phyloP scores from a whole-genome alignment of 2,113 vertebrate species.

The Jacana jacana region DNA sequence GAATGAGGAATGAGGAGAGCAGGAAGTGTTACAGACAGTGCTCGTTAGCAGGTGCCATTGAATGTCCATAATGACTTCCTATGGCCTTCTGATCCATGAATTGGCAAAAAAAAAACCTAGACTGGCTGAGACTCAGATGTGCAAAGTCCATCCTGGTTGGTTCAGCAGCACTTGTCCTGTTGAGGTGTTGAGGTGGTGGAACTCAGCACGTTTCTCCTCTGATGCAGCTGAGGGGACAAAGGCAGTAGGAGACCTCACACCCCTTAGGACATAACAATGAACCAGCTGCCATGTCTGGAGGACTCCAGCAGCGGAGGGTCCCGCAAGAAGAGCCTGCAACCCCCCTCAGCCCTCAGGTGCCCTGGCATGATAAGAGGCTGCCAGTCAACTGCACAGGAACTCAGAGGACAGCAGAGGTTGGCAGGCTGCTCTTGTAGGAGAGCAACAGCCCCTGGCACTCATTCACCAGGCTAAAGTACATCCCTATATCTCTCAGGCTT shows the following conservation, averaged over 20 bases:
- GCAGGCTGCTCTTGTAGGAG: neutral
- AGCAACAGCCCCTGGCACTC: neutral
- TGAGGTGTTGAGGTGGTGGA: neutral
- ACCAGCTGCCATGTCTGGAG: neutral
- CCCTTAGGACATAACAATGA: accelerated
- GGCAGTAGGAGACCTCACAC: neutral
- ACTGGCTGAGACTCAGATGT: neutral
- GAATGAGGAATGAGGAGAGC: neutral
- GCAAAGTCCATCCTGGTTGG: accelerated
- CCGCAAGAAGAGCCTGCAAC: neutral
- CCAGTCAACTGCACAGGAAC: neutral
- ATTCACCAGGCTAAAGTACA: neutral
- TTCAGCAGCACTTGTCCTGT: neutral
- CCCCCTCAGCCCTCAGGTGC: neutral
- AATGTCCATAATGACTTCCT: neutral
- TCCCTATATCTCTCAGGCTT: neutral
- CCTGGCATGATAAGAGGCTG: neutral
- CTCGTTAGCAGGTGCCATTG: neutral
- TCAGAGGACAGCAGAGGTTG: neutral
- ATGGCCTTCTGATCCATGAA: neutral
- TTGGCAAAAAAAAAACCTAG: neutral
- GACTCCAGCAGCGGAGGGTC: neutral
- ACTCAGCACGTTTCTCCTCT: neutral
- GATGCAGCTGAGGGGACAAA: neutral
- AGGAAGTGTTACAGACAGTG: neutral